Evolutionary conservation across 2,797 vertebrate genomes (phyloP).

Genomic region (Threskiornis aethiopicus): DNA sequence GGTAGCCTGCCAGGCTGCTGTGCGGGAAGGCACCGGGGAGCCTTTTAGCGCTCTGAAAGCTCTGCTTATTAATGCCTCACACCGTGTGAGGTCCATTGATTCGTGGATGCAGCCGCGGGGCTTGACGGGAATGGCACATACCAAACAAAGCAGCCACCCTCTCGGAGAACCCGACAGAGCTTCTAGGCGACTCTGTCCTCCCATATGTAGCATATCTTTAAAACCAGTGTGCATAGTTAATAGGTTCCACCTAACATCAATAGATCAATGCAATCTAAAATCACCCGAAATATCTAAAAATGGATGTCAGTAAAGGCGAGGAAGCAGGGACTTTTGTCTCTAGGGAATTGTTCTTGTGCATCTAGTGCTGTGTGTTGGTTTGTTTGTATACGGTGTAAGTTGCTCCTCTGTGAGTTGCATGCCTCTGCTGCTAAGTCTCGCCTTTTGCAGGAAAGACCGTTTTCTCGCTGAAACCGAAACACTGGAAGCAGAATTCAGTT

Average conservation of each 20-base stretch:
- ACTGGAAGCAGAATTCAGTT: not conserved
- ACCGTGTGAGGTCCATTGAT: not conserved
- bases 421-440: not conserved
- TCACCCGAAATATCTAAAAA: not conserved
- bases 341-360: not conserved
- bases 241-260: not conserved
- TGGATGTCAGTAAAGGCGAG: fast-evolving
- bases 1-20: not conserved
- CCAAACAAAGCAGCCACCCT: not conserved
- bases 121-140: not conserved
- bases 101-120: not conserved
- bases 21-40: not conserved
- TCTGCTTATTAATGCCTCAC: not conserved
- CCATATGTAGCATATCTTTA: fast-evolving
- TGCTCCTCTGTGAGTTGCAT: not conserved
- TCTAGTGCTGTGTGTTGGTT: not conserved
- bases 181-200: not conserved
- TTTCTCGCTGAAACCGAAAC: not conserved
- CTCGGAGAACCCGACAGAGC: not conserved
- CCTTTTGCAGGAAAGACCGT: not conserved
- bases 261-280: not conserved
- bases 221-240: not conserved
- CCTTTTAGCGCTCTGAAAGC: not conserved
- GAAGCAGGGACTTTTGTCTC: not conserved
- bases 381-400: fast-evolving